Evolutionary conservation across 2,113 vertebrate species (phyloP), one percentile per base, ranked within the genome.

Genomic region (Peromyscus maniculatus): DNA sequence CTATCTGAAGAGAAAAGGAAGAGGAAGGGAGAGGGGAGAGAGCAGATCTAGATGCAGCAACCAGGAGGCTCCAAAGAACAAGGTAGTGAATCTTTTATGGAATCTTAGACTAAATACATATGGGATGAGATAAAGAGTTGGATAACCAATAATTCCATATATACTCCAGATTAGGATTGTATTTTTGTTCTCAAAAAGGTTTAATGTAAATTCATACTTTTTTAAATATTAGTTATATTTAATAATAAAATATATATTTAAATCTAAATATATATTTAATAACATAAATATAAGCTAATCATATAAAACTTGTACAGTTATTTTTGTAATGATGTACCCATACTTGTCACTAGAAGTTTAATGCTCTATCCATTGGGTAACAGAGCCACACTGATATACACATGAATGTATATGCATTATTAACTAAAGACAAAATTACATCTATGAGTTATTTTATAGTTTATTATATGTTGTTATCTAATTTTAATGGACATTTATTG

Each of bases 371-470:
- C 33, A 21, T 4, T 72, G 36, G 9, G 3, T 17, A 3, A 19
- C 36, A 72, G 17, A 72, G 8, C n/a, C 36, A 72, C 3, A 72
- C 16, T 52, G 24, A 16, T 55, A 59, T 39, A 36, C 3, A 89
- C 11, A 92, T 28, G 43, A 5, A 15, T 59, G 5, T 36, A 36
- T 67, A 89, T 43, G 31, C 49, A 92, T 26, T 96, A 33, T 74
- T 94, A 82, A 19, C 91, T 87, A 1, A 15, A 96, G 24, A 59
- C 86, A 96, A 36, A 91, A 95, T 92, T 96, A 91, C 3, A 3
- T 94, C 26, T 4, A 95, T 11, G 72, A n/a, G 1, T 22, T 49
- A 36, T 19, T 57, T 83, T 22, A 82, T n/a, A 24, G 62, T 24
- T 57, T 69, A 22, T 49, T 49, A 69, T 22, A 52, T 67, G 5